phyloP scores from a whole-genome alignment of 2,797 vertebrate genomes.

The Rhincodon typus region DNA sequence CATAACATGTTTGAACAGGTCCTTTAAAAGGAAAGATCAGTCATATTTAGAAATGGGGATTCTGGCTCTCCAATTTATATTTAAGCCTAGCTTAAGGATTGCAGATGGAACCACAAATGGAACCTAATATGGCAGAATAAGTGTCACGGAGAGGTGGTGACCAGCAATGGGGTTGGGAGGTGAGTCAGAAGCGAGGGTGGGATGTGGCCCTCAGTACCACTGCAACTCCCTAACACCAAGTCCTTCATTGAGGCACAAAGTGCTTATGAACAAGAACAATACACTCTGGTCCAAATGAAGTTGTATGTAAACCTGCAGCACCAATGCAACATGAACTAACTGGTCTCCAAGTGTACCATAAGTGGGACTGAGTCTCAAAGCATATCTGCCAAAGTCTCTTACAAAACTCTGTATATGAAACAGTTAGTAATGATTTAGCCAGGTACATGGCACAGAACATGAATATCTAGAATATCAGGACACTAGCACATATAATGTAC shows the following conservation, averaged over 20 bases:
- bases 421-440: not conserved
- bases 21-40: too few species aligned
- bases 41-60: too few species aligned
- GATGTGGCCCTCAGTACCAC: not conserved
- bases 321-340: not conserved
- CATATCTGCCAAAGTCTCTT: not conserved
- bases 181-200: not conserved
- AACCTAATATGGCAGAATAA: too few species aligned
- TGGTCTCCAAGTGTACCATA: not conserved
- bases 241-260: not conserved
- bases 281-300: too few species aligned
- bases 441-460: not conserved
- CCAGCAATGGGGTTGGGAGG: too few species aligned
- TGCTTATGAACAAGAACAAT: too few species aligned
- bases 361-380: not conserved
- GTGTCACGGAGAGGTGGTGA: not conserved
- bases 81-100: not conserved
- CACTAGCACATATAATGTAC: not conserved
- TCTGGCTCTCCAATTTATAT: not conserved
- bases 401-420: not conserved
- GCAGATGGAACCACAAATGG: too few species aligned
- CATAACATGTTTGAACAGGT: too few species aligned
- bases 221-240: not conserved
- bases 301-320: not conserved
- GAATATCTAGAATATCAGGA: not conserved